Base-by-base conservation (phyloP, 2,113 vertebrate species). In the Lophochroa leadbeateri region DNA sequence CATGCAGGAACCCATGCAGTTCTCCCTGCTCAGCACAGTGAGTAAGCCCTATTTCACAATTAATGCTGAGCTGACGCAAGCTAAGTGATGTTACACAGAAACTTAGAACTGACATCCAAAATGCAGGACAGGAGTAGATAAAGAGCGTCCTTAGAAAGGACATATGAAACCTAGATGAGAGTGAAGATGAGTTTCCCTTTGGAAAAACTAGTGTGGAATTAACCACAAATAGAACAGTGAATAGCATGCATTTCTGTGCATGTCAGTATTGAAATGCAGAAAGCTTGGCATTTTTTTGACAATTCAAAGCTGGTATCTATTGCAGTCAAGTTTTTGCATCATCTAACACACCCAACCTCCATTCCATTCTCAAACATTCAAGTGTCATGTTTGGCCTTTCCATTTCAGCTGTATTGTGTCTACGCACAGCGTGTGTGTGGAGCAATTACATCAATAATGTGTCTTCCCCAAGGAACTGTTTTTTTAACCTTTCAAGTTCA, bases 31-130 rank as follows among this genome's bases (percentile, higher is more conserved):
- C 89, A 88, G 93, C 86, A 95, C 49, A 58, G 49, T 87, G 93
- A 97, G 72, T 80, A 97, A 96, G 33, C 44, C 18, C 1, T 10
- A 53, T 96, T 92, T 90, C 88, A 93, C 82, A 92, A 90, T 69
- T 83, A 75, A 75, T 13, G 71, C 75, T 0, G 0, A 83, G 81
- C 75, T 95, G 92, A 97, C 5, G 61, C 82, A 94, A 90, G 90
- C 67, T 63, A 72, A 81, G 75, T 55, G 89, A 84, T 18, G 70
- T 80, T 94, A 92, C 18, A 82, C 64, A 91, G 88, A 95, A 90
- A 90, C 83, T 88, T 57, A 89, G 82, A 84, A 57, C 68, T 43
- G 68, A 52, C 82, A 60, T 58, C 86, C 90, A 93, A 92, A 92
- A 88, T 96, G 91, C 92, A 68, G 61, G 23, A 16, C 6, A 79